phyloP scores from a whole-genome alignment of 2,113 vertebrate species.

The Grus americana region DNA sequence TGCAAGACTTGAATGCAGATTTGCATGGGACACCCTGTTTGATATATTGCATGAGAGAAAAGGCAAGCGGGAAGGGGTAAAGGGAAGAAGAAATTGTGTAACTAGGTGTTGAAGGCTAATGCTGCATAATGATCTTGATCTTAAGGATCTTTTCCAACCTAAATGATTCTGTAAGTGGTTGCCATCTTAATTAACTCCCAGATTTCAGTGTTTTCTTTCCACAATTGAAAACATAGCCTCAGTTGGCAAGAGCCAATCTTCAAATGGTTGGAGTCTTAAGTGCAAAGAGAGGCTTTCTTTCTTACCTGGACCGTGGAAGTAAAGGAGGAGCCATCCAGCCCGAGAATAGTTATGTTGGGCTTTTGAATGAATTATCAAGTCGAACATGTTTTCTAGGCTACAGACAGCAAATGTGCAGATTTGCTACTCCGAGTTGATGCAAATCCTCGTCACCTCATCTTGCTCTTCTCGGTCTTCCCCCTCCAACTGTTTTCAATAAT shows the following conservation, averaged over 20 bases:
- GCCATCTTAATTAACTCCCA: neutral
- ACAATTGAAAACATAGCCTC: neutral
- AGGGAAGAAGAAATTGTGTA: neutral
- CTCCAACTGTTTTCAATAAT: slow-evolving; percentile 43
- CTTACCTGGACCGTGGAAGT: neutral
- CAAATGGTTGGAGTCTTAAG: neutral
- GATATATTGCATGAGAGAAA: neutral
- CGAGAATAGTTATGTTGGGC: neutral
- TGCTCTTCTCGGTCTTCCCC: neutral
- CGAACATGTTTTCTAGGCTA: neutral
- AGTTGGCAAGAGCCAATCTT: neutral
- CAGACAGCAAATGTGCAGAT: neutral
- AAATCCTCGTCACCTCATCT: neutral
- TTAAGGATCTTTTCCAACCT: neutral
- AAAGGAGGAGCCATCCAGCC: neutral
- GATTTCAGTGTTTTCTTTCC: neutral
- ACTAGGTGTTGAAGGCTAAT: neutral
- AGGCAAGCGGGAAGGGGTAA: neutral
- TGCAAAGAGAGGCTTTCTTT: neutral
- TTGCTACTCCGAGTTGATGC: neutral
- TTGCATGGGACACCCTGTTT: neutral
- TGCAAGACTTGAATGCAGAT: neutral
- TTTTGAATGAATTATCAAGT: neutral
- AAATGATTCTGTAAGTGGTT: neutral
- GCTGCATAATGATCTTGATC: neutral